A percentile compares a stretch with the other conserved stretches of the same genome.
Conservation (phyloP, 2,888 invertebrate species). For the Sisyra nigra region DNA sequence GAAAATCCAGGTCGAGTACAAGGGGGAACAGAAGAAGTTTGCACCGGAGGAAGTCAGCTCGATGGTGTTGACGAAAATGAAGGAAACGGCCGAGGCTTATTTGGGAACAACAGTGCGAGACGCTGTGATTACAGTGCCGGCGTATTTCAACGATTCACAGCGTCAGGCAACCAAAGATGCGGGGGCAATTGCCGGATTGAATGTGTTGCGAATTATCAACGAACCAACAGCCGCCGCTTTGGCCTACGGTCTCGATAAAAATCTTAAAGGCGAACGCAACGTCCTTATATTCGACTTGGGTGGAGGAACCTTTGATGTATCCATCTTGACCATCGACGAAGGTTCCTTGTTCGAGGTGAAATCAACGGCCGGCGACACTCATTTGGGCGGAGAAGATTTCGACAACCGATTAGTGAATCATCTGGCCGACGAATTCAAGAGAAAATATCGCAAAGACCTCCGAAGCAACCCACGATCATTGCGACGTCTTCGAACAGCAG, state of each 20-base stretch:
- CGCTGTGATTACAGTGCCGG: slow-evolving; percentile 67
- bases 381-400: slow-evolving; percentile 60
- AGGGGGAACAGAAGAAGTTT: slow-evolving; percentile 43
- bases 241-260: slow-evolving; percentile 53
- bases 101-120: slow-evolving; percentile 46
- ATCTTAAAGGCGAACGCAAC: slow-evolving; percentile 44
- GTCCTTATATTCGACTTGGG: slow-evolving; percentile 50
- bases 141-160: slow-evolving; percentile 52
- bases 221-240: slow-evolving; percentile 65
- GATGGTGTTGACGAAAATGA: slow-evolving; percentile 44
- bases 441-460: slow-evolving; percentile 31
- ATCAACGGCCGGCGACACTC: slow-evolving; percentile 72
- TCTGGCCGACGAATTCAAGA: slow-evolving; percentile 38
- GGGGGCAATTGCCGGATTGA: slow-evolving; percentile 58
- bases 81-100: slow-evolving; percentile 57
- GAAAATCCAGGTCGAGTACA: slow-evolving; percentile 49
- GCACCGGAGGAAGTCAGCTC: slow-evolving; percentile 55
- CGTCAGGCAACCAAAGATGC: slow-evolving; percentile 71
- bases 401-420: slow-evolving; percentile 38
- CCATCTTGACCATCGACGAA: slow-evolving; percentile 68
- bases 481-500: slow-evolving; percentile 31
- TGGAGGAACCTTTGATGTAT: slow-evolving; percentile 61
- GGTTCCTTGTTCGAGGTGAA: slow-evolving; percentile 61
- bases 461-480: slow-evolving; percentile 27
- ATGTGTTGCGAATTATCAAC: slow-evolving; percentile 68